Base-by-base conservation (phyloP, 1,140 invertebrate species). In the Tetramorium alpestre region DNA sequence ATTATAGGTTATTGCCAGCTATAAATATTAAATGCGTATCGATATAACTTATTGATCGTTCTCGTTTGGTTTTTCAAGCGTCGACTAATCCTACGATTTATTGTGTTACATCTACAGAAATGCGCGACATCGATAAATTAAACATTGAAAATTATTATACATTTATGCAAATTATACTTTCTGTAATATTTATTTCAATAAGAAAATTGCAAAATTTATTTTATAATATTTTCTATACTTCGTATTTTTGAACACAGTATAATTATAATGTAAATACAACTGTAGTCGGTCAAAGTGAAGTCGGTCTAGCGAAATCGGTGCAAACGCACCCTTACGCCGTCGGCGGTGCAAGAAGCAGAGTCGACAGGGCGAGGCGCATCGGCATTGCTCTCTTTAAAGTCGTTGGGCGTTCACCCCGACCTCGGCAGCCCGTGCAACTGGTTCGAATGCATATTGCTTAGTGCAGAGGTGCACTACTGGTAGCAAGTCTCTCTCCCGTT, bases 361-460 rank as follows among this genome's bases (percentile, higher is more conserved):
- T 76, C 64, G 65, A 84, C 80, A 90, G 91, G 89, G 89, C 88
- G 85, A 92, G 88, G 88, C 89, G 85, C 88, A 87, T 92, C 87
- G 77, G 89, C 78, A 60, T 69, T 91, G 89, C 93, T 95, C 94
- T 94, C 92, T 95, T 95, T 95, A 94, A 93, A 94, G 85, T 89
- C 93, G 93, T 95, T 94, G 94, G 94, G 90, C 94, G 94, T 95
- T 95, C 94, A 94, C 94, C 94, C 93, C 94, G 94, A 95, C 94
- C 94, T 95, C 93, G 93, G 86, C 92, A 91, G 91, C 92, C 91
- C 92, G 93, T 88, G 92, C 93, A 94, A 94, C 94, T 94, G 94
- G 93, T 94, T 94, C 93, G 94, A 93, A 93, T 93, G 92, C 92
- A 92, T 92, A 91, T 90, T 82, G 86, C 89, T 86, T 93, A 93